A percentile compares a stretch with the other conserved stretches of the same genome.
These are phyloP conservation scores for Nycteola revayana DNA, from an alignment of 2,888 invertebrate genomes.

Conservation along the genomic window DNA sequence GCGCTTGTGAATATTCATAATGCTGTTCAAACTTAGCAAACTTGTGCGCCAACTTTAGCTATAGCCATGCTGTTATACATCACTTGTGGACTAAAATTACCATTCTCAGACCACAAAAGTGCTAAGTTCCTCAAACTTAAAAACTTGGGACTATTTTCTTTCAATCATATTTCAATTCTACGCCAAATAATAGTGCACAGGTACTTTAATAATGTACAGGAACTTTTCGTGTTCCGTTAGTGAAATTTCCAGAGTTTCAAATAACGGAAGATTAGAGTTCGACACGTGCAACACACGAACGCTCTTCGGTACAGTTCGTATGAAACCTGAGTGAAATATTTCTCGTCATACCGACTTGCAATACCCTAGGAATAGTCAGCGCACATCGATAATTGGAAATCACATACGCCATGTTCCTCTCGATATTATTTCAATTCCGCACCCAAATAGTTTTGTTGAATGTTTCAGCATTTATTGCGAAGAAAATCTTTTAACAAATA, in stretches of 20 bases:
- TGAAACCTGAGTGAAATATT: conserved; percentile 48
- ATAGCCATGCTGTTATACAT: conserved; percentile 40
- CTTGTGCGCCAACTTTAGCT: conserved; percentile 44
- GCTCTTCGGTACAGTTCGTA: conserved; percentile 28
- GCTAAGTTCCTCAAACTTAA: conserved; percentile 22
- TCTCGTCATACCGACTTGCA: conserved; percentile 46
- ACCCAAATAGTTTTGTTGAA: conserved; percentile 24
- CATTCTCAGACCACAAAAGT: conserved; percentile 28
- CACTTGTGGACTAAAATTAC: conserved; percentile 39
- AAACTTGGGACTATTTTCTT: conserved; percentile 31
- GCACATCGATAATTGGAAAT: conserved; percentile 63
- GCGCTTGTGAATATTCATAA: conserved; percentile 69
- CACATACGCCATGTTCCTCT: conserved; percentile 44
- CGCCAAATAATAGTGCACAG: conserved; percentile 20
- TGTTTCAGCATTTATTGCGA: conserved; percentile 7
- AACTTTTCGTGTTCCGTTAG: conserved; percentile 36
- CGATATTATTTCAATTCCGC: conserved; percentile 47
- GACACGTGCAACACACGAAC: conserved; percentile 35
- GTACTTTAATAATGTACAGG: conserved; percentile 29
- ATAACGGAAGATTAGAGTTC: conserved; percentile 44
- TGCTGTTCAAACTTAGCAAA: conserved; percentile 49
- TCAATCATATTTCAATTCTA: conserved; percentile 33
- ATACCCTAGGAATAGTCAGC: conserved; percentile 44
- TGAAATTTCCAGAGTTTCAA: conserved; percentile 40
- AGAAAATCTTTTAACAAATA: background rate